Base-by-base conservation (phyloP, 2,888 invertebrate species). In the Drosophila rubida region DNA sequence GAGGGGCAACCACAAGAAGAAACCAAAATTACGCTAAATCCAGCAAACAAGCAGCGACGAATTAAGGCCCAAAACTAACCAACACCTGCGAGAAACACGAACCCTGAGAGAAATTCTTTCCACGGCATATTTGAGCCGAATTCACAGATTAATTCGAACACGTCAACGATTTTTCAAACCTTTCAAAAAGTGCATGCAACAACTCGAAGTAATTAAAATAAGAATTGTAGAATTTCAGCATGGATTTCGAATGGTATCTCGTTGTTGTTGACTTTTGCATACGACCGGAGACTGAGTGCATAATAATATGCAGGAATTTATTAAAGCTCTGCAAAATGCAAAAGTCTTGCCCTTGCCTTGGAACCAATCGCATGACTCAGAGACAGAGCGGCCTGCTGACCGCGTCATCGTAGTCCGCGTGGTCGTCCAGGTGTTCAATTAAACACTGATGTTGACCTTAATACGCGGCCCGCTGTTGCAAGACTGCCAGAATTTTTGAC, bases 341-440 rank as follows among this genome's bases (percentile, higher is more conserved):
- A 72, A 75, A 78, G 72, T 67, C 72, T 77, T 25, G 74, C 41
- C 73, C 77, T 74, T 66, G 53, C 63, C 63, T 78, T 77, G 70
- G 46, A 37, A 46, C 49, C 60, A 67, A 51, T 51, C 54, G 48
- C 30, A 70, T 78, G 78, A 78, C 46, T 75, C 78, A 78, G 57
- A 46, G 55, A 59, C 77, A 54, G 59, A 57, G 54, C 30, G 72
- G 51, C 25, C 30, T 53, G 54, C 55, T 39, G 60, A 57, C 45
- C 66, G 70, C 37, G 67, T 45, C 61, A 53, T 48, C 53, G 66
- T 54, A 27, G 45, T 37, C 54, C 25, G 19, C 46, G 50, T 69
- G 64, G 60, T 72, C 74, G 85, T 79, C 84, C 84, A 85, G 84
- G 84, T 85, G 84, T 85, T 85, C 84, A 85, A 85, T 87, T 86